These are phyloP conservation scores for Echiichthys vipera DNA, from an alignment of 2,797 vertebrate genomes.

Conservation along the genomic window DNA sequence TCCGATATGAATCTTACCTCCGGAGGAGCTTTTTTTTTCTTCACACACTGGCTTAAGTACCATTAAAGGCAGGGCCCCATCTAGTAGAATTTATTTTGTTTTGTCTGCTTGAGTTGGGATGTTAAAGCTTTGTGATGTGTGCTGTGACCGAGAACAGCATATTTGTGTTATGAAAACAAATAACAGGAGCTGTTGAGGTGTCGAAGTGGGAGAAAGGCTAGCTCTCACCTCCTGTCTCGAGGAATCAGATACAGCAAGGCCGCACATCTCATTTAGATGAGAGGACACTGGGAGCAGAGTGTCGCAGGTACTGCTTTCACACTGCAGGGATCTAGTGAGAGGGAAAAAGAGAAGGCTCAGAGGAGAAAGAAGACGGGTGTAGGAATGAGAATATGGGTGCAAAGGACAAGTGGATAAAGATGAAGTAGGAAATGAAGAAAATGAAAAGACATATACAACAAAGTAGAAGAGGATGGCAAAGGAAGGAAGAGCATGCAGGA, in stretches of 20 bases:
- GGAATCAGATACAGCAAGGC: slow-evolving; percentile 75
- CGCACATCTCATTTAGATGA: slow-evolving; percentile 76
- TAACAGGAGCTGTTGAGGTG: slow-evolving; percentile 55
- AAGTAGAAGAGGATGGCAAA: slow-evolving; percentile 52
- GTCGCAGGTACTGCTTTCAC: slow-evolving; percentile 72
- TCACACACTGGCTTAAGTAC: slow-evolving; percentile 38
- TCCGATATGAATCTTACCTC: slow-evolving; percentile 77
- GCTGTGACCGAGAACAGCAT: slow-evolving; percentile 53
- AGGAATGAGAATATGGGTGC: slow-evolving; percentile 56
- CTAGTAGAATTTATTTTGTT: slow-evolving; percentile 37
- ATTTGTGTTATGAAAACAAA: slow-evolving; percentile 71
- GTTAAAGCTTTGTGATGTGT: slow-evolving; percentile 45
- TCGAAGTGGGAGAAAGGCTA: slow-evolving; percentile 64
- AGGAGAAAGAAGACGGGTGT: slow-evolving; percentile 46
- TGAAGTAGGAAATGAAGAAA: slow-evolving; percentile 34
- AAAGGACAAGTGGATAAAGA: slow-evolving; percentile 62
- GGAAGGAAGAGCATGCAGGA: slow-evolving; percentile 61
- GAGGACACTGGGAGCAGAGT: slow-evolving; percentile 74
- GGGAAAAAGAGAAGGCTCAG: slow-evolving; percentile 17
- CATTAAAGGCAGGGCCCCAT: slow-evolving; percentile 38
- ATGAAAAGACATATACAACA: slow-evolving; percentile 38
- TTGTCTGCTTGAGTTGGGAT: slow-evolving; percentile 38
- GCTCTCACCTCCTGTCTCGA: slow-evolving; percentile 69
- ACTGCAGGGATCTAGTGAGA: slow-evolving; percentile 55
- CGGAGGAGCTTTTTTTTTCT: slow-evolving; percentile 39